These are phyloP conservation scores for Dreissena rostriformis DNA, from an alignment of 1,140 invertebrate genomes.

Conservation along the genomic window DNA sequence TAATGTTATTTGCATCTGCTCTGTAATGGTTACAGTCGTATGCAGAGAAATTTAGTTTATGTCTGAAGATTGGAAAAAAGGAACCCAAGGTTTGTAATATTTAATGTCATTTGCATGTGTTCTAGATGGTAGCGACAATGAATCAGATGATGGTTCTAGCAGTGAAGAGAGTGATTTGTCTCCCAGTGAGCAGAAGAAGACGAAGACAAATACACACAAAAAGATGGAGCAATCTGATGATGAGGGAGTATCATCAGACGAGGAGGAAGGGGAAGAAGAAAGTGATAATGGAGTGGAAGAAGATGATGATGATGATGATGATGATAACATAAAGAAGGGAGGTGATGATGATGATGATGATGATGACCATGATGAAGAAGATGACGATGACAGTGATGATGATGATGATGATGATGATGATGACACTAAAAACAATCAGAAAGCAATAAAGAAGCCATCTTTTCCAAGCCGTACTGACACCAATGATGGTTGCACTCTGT, in stretches of 20 bases:
- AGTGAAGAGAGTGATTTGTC: slow-evolving; percentile 17
- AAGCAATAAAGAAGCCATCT: slow-evolving; percentile 69
- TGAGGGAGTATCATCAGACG: slow-evolving; percentile 17
- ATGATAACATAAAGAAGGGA: no score
- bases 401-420: not conserved
- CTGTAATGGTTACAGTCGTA: no score
- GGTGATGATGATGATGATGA: slow-evolving; percentile 38
- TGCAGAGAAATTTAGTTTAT: no score
- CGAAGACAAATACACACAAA: not conserved
- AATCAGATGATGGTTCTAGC: slow-evolving; percentile 40
- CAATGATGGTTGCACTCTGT: slow-evolving; percentile 93
- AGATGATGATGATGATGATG: slow-evolving; percentile 29
- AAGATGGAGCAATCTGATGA: slow-evolving; percentile 32
- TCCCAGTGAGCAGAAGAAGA: slow-evolving; percentile 1
- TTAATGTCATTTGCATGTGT: not conserved
- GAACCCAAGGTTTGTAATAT: no score
- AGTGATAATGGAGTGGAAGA: slow-evolving; percentile 47
- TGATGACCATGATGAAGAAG: slow-evolving; percentile 43
- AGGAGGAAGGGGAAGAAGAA: slow-evolving; percentile 31
- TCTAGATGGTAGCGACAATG: not conserved
- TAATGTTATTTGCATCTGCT: not conserved
- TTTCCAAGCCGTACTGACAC: slow-evolving; percentile 82
- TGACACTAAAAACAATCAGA: not conserved
- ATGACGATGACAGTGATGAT: slow-evolving; percentile 42
- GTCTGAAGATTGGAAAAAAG: no score